These are phyloP conservation scores for Epistrophella euchroma DNA, from an alignment of 2,888 invertebrate genomes.

Conservation along the genomic window DNA sequence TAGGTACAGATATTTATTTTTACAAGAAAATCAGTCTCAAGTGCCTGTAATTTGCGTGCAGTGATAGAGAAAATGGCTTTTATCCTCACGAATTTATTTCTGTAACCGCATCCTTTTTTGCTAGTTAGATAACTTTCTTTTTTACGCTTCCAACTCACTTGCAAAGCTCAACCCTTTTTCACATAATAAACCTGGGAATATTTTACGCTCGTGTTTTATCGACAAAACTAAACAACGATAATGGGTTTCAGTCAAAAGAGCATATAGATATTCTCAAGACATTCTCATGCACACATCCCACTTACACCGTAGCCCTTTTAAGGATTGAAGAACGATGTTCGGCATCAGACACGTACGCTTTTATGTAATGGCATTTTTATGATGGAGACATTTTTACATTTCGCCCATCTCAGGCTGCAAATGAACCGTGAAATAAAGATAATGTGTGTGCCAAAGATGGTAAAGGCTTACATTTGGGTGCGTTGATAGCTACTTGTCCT, in stretches of 20 bases:
- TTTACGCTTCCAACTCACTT: not conserved
- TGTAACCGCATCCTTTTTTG: slow-evolving; percentile 25
- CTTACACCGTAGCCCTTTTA: not conserved
- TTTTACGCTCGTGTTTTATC: slow-evolving; percentile 40
- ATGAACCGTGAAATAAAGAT: slow-evolving; percentile 73
- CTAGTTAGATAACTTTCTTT: slow-evolving; percentile 11
- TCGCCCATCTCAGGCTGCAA: slow-evolving; percentile 60
- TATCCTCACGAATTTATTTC: slow-evolving; percentile 5
- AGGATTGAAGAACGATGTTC: slow-evolving; percentile 44
- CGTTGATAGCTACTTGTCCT: slow-evolving; percentile 59
- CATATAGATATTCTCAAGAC: slow-evolving; percentile 17
- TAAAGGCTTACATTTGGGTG: slow-evolving; percentile 43
- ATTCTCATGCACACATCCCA: not conserved
- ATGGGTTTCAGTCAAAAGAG: slow-evolving; percentile 40
- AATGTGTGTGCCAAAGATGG: slow-evolving; percentile 55
- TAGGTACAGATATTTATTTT: not conserved
- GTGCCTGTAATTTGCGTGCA: slow-evolving; percentile 10
- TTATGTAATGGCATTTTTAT: slow-evolving; percentile 64
- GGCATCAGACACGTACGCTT: slow-evolving; percentile 55
- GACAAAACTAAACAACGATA: slow-evolving; percentile 49
- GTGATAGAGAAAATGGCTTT: slow-evolving; percentile 31
- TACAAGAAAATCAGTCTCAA: not conserved
- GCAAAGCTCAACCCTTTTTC: slow-evolving; percentile 32
- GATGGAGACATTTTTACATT: slow-evolving; percentile 64
- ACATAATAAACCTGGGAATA: slow-evolving; percentile 41